Conservation (phyloP, 2,888 invertebrate species). For the Phragmatobia fuliginosa region DNA sequence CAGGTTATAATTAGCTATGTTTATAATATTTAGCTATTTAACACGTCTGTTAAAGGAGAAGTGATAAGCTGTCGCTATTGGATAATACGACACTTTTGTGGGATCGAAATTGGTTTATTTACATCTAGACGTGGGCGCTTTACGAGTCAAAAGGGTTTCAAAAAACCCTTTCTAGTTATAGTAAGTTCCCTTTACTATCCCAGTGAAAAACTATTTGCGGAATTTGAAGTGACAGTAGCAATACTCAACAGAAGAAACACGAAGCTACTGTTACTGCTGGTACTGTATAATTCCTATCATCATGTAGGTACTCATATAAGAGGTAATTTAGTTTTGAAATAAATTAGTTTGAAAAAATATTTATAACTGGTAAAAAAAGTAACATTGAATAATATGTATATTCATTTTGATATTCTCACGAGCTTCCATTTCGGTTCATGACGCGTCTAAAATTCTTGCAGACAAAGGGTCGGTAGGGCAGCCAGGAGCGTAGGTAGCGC, state of each 20-base stretch:
- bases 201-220: background rate
- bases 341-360: background rate
- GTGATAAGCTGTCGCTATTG: background rate
- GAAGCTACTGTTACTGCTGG: background rate
- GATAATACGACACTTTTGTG: background rate
- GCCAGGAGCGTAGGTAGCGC: constrained; percentile 80
- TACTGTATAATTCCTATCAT: background rate
- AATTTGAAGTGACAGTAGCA: background rate
- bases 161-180: background rate
- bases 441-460: constrained; percentile 77
- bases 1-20: constrained; percentile 6
- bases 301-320: background rate
- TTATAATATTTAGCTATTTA: constrained; percentile 3
- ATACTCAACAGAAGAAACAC: background rate
- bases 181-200: background rate
- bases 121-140: background rate
- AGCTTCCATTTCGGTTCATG: constrained; percentile 75
- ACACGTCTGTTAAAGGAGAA: background rate
- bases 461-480: constrained; percentile 73
- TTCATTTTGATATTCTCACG: constrained; percentile 73
- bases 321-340: background rate
- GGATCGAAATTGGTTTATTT: background rate
- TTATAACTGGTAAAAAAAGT: constrained; percentile 29
- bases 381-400: constrained; percentile 61
- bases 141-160: background rate